These are phyloP conservation scores for Zalophus californianus DNA, from an alignment of 2,797 vertebrate genomes.

Conservation along the genomic window DNA sequence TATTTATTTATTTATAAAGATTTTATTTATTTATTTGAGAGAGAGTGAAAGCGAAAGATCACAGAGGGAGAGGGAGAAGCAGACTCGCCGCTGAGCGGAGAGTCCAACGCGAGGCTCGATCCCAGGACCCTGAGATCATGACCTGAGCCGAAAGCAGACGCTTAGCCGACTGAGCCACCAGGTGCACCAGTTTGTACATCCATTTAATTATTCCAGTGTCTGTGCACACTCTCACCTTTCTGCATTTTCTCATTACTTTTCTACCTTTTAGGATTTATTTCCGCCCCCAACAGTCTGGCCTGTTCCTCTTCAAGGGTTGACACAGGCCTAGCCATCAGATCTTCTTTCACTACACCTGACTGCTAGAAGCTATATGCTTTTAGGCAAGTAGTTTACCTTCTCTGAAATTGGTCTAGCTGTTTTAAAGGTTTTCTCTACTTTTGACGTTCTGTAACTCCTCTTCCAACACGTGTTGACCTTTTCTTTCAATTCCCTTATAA, in stretches of 20 bases:
- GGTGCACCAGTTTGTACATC: neutral
- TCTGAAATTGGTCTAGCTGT: neutral
- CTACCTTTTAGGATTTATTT: neutral
- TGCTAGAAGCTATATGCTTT: neutral
- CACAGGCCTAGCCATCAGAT: neutral
- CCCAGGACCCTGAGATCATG: no score
- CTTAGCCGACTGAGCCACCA: no score
- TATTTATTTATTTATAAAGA: no score
- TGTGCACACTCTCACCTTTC: neutral
- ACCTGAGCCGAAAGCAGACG: no score
- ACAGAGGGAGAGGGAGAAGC: no score
- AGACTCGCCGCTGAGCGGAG: no score
- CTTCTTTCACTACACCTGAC: neutral
- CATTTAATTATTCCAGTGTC: neutral
- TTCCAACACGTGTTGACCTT: neutral
- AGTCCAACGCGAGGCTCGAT: no score
- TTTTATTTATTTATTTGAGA: no score
- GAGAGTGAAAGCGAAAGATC: no score
- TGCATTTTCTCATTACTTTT: slow-evolving; percentile 13
- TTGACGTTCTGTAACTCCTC: neutral
- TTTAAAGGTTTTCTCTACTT: slow-evolving; percentile 12
- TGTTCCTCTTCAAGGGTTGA: neutral
- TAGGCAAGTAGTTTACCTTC: neutral
- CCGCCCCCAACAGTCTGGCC: neutral
- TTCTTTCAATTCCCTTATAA: slow-evolving; percentile 35